Percentiles rank a stretch among this genome's conserved stretches.
These are phyloP conservation scores for Eupithecia vulgata DNA, from an alignment of 2,888 invertebrate genomes.

Conservation along the genomic window DNA sequence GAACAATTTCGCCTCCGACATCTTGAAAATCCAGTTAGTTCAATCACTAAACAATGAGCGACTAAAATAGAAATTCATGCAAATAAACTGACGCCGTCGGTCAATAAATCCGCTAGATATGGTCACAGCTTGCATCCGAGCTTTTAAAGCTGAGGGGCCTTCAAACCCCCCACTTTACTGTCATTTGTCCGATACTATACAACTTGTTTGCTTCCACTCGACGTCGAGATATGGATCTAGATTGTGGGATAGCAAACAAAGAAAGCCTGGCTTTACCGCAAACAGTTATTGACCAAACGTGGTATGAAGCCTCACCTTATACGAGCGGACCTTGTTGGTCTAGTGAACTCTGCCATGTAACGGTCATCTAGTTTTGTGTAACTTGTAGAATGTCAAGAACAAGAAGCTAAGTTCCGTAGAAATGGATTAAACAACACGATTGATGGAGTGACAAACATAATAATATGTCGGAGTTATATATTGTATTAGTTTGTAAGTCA, in stretches of 20 bases:
- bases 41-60: not conserved
- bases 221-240: slow-evolving; percentile 31
- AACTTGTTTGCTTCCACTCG: slow-evolving; percentile 33
- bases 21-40: not conserved
- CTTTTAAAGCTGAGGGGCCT: slow-evolving; percentile 28
- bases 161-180: slow-evolving; percentile 30
- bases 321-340: slow-evolving; percentile 19
- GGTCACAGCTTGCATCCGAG: slow-evolving; percentile 11
- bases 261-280: slow-evolving; percentile 21
- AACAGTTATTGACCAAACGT: slow-evolving; percentile 24
- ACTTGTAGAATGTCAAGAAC: slow-evolving; percentile 7
- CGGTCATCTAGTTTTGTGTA: slow-evolving; percentile 19
- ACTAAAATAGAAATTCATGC: not conserved
- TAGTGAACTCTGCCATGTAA: slow-evolving; percentile 29
- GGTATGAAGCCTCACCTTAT: slow-evolving; percentile 15
- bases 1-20: not conserved
- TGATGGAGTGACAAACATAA: not conserved
- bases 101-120: slow-evolving; percentile 16
- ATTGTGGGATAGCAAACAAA: slow-evolving; percentile 30
- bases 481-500: no score
- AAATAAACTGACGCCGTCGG: not conserved
- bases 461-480: not conserved
- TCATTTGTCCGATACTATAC: slow-evolving; percentile 31
- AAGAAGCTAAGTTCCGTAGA: not conserved
- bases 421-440: not conserved